Conservation (phyloP, 2,888 invertebrate genomes). For the Cataglyphis livida region DNA sequence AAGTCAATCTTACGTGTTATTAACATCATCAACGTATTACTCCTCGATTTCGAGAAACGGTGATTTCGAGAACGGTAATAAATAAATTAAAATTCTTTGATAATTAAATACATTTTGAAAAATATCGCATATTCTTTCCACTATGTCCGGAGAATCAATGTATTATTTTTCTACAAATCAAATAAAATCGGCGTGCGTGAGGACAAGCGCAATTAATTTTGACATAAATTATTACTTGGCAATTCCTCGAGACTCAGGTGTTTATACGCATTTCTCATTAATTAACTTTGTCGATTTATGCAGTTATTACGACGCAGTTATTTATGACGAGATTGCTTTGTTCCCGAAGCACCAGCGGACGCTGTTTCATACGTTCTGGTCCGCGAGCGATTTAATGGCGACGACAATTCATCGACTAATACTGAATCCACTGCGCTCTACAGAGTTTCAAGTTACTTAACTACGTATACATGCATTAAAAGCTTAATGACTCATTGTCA, state of each 20-base stretch:
- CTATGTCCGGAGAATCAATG: not conserved
- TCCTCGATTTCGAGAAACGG: not conserved
- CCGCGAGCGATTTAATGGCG: conserved; percentile 15
- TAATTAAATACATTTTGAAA: not conserved
- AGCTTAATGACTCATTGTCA: conserved; percentile 45
- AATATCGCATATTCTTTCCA: not conserved
- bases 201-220: not conserved
- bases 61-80: not conserved
- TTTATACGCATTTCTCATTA: not conserved
- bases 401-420: conserved; percentile 1
- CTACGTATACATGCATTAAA: conserved; percentile 22
- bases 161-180: not conserved
- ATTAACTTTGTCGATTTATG: conserved; percentile 9
- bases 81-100: not conserved
- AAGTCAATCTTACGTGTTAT: not conserved
- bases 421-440: not conserved
- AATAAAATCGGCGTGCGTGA: not conserved
- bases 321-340: not conserved
- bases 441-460: conserved; percentile 28
- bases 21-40: not conserved
- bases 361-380: conserved; percentile 18
- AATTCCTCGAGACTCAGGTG: conserved; percentile 1
- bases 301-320: not conserved
- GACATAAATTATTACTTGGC: not conserved
- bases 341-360: not conserved